A percentile compares a stretch with the other conserved stretches of the same genome.
Evolutionary conservation across 2,888 invertebrate genomes (phyloP).

Genomic region (Alcis repandata): DNA sequence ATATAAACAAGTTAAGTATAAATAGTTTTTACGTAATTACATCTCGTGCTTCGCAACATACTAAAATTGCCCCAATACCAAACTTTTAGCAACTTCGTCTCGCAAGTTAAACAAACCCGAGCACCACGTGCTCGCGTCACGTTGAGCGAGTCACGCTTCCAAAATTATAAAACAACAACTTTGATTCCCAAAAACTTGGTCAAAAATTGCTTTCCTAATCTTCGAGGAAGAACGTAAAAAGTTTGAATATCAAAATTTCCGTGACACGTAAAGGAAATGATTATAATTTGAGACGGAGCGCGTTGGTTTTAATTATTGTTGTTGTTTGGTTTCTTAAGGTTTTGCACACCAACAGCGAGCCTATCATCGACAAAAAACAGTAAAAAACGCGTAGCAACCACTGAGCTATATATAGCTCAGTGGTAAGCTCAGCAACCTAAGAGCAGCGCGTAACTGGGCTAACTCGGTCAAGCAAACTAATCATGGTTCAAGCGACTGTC

Average conservation of each 20-base stretch:
- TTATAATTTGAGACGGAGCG: conserved; percentile 23
- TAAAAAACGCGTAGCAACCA: too few relatives aligned
- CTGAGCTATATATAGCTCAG: too few relatives aligned
- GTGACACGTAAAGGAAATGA: conserved; percentile 33
- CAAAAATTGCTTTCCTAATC: conserved; percentile 41
- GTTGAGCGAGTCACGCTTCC: conserved; percentile 33
- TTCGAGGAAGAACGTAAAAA: conserved; percentile 37
- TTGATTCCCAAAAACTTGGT: conserved; percentile 34
- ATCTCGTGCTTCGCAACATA: neutral
- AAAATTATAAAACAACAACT: conserved; percentile 40
- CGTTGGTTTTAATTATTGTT: conserved; percentile 30
- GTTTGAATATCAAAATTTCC: conserved; percentile 39
- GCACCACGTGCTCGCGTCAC: conserved; percentile 20
- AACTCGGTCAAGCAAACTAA: too few relatives aligned
- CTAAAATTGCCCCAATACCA: neutral
- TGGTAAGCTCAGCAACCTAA: too few relatives aligned
- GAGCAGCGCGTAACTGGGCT: too few relatives aligned
- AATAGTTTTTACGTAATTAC: neutral
- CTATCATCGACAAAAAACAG: too few relatives aligned
- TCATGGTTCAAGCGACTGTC: too few relatives aligned
- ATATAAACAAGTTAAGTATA: too few relatives aligned
- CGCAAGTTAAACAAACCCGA: neutral
- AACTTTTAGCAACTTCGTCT: neutral
- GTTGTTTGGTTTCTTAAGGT: conserved; percentile 17
- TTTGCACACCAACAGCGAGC: neutral